Evolutionary conservation across 1,140 invertebrate species (phyloP).

Genomic region (Drosophila orena): DNA sequence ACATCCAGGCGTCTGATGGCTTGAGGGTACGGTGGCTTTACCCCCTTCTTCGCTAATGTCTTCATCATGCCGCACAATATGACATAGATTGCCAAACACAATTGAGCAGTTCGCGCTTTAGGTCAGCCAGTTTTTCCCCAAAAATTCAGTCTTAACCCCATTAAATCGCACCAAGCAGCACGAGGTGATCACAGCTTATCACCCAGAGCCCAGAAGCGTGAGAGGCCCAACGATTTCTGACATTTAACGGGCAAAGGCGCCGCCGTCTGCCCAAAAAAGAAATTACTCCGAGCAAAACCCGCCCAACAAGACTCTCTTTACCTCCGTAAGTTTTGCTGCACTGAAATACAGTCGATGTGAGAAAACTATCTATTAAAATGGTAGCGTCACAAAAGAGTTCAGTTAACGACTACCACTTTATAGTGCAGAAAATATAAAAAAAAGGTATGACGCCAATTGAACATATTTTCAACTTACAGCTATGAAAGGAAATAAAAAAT

Average conservation of each 20-base stretch:
- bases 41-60: slow-evolving; percentile 48
- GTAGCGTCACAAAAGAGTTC: not conserved
- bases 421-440: not conserved
- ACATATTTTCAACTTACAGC: too few relatives aligned
- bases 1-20: not conserved
- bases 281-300: slow-evolving; percentile 7
- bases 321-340: slow-evolving; percentile 8
- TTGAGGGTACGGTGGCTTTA: not conserved
- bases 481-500: not conserved
- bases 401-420: not conserved
- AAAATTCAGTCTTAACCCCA: slow-evolving; percentile 6
- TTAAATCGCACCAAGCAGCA: slow-evolving; percentile 67
- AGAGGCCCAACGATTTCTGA: slow-evolving; percentile 65
- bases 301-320: slow-evolving; percentile 24
- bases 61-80: slow-evolving; percentile 67
- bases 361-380: not conserved
- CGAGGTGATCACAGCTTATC: slow-evolving; percentile 62
- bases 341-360: slow-evolving; percentile 12
- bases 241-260: slow-evolving; percentile 75
- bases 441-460: too few relatives aligned
- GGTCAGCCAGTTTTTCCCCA: slow-evolving; percentile 39
- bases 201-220: slow-evolving; percentile 35
- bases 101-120: slow-evolving; percentile 48
- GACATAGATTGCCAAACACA: slow-evolving; percentile 69
- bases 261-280: slow-evolving; percentile 48